Conservation (phyloP, 35 echinoderm and acorn worm genomes). For the Ophiothrix spiculata region DNA sequence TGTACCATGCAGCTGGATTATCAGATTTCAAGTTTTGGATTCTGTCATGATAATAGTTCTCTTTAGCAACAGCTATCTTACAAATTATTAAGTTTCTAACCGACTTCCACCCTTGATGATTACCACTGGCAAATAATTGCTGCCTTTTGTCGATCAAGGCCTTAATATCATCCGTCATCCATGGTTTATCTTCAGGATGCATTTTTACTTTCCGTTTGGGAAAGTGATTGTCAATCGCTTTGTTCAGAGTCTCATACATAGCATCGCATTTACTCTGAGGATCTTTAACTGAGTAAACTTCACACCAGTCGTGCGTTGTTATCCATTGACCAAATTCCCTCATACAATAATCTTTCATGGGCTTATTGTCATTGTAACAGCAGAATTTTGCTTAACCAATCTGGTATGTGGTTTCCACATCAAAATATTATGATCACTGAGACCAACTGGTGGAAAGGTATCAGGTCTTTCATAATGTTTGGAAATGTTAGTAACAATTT, state of each 20-base stretch:
- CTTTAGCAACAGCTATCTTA: neutral
- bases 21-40: neutral
- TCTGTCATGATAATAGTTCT: neutral
- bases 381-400: neutral
- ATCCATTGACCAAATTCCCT: neutral
- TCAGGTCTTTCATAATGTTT: neutral
- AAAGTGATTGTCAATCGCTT: neutral
- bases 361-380: neutral
- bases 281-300: no score
- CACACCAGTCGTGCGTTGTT: neutral
- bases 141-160: neutral
- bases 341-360: neutral
- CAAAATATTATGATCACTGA: constrained; percentile 15
- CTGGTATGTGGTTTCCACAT: neutral
- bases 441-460: neutral
- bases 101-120: neutral
- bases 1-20: neutral
- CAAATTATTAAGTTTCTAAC: neutral
- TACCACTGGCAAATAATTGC: neutral
- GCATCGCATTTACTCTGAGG: neutral
- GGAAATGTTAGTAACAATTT: constrained; percentile 21
- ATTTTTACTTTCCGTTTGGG: neutral
- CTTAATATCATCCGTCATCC: neutral
- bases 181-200: neutral
- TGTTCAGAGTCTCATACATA: neutral